Base-by-base conservation (phyloP, 1,140 invertebrate genomes). In the Habropoda laboriosa region DNA sequence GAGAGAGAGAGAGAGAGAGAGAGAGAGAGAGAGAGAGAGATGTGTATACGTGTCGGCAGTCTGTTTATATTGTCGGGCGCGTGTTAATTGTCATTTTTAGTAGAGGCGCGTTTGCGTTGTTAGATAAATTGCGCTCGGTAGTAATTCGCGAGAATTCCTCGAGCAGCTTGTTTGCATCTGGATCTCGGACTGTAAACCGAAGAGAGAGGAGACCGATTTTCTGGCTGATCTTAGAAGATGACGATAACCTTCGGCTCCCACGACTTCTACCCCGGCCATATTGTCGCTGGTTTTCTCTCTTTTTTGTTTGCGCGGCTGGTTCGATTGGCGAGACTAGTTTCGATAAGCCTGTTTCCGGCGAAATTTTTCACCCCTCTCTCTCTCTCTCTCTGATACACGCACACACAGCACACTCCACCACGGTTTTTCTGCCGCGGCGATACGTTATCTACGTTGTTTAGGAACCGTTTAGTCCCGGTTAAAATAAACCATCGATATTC, bases 401-500 rank as follows among this genome's bases (percentile, higher is more conserved):
- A n/a, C n/a, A n/a, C n/a, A n/a, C n/a, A n/a, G n/a, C n/a, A n/a
- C n/a, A n/a, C n/a, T n/a, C n/a, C n/a, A 5, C 6, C 27, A 24
- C 30, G 32, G 21, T 72, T 82, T 66, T n/a, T n/a, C n/a, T 57
- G 53, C 30, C 42, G 21, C 45, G 49, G n/a, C 13, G 79, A 77
- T 85, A 83, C 64, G 53, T 21, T 85, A 81, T 81, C 82, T 60
- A 5, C 16, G 73, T 32, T 21, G 5, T 68, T 75, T 40, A 51
- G 58, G 53, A 53, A 47, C 47, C 45, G 35, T 24, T 5, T 13
- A 16, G 27, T 30, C 40, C 35, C 45, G 32, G n/a, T 53, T 32
- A 51, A 42, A 82, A 61, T 45, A 72, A 45, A 73, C 63, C 38
- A 51, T 80, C 73, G 42, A 49, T 71, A 66, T 13, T 16, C 6